These are phyloP conservation scores for Aurelia sp. DNA, from an alignment of 30 jellyfish, hydroid and myxozoan species.

Conservation along the genomic window DNA sequence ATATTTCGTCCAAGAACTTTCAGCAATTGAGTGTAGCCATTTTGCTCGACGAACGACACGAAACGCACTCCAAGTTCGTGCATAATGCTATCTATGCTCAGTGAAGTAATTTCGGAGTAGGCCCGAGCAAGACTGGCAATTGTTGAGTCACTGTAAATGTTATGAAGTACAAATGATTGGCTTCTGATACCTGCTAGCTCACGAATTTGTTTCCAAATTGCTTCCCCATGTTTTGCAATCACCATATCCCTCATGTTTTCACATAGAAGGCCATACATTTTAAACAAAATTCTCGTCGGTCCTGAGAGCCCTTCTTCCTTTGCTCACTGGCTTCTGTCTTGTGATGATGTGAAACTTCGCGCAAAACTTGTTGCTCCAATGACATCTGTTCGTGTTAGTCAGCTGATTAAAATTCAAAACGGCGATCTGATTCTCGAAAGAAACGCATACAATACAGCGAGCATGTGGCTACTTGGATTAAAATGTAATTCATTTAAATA, in stretches of 20 bases:
- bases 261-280: conserved; percentile 71
- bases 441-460: not conserved
- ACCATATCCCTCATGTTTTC: conserved; percentile 63
- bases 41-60: conserved; percentile 53
- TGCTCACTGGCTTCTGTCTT: not conserved
- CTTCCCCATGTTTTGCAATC: conserved; percentile 59
- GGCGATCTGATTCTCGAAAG: not conserved
- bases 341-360: not conserved
- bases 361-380: not conserved
- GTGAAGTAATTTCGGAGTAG: conserved; percentile 50
- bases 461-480: not conserved
- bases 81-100: conserved; percentile 49
- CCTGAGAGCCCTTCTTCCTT: not conserved
- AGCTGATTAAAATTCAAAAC: not conserved
- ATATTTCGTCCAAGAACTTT: conserved; percentile 75
- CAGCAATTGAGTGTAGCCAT: conserved; percentile 59
- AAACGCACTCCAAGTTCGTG: conserved; percentile 60
- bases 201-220: conserved; percentile 50
- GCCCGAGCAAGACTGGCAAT: conserved; percentile 59
- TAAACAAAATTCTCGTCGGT: not conserved
- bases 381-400: too few species aligned
- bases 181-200: conserved; percentile 53
- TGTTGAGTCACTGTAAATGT: conserved; percentile 44
- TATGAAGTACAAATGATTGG: conserved; percentile 68
- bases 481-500: too few species aligned